Base-by-base conservation (phyloP, 2,888 invertebrate species). In the Diarsia mendica region DNA sequence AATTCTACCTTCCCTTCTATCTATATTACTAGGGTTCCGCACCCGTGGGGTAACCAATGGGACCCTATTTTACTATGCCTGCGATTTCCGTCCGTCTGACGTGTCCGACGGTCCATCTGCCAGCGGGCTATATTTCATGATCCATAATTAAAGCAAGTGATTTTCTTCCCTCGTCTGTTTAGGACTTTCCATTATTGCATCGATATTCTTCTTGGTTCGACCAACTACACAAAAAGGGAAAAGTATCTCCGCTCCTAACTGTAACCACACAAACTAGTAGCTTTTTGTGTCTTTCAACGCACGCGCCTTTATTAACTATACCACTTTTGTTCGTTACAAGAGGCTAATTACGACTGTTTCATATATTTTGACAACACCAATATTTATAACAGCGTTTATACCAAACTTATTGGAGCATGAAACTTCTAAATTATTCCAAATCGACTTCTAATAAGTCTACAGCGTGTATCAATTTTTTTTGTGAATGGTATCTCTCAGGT, bases 321-420 rank as follows among this genome's bases (percentile, higher is more conserved):
- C 86, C 83, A 91, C 94, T 93, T 92, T 96, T 96, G 95, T 96
- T 92, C 93, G 87, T 87, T 90, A 96, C 95, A 95, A 96, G 94
- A 94, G 93, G 86, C 93, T 95, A 95, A 96, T 96, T 95, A 96
- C 94, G 88, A 94, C 94, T 95, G 95, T 96, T 94, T 93, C 92
- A 89, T 92, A 92, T 93, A 93, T 95, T 96, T 96, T 95, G 96
- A 96, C 96, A 96, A 94, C 92, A 83, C 90, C 93, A 91, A 96
- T n/a, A n/a, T 96, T 96, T 96, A 94, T 96, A 93, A 95, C 90
- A 80, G 88, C 89, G 90, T 93, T 92, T 92, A 90, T 85, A 83
- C 82, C 64, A 83, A 83, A 86, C 79, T 92, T 93, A 94, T 93
- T 92, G 92, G 92, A 90, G 90, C 92, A 89, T 89, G 88, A 91